Conservation (phyloP, 2,888 invertebrate genomes). For the Agapostemon virescens region DNA sequence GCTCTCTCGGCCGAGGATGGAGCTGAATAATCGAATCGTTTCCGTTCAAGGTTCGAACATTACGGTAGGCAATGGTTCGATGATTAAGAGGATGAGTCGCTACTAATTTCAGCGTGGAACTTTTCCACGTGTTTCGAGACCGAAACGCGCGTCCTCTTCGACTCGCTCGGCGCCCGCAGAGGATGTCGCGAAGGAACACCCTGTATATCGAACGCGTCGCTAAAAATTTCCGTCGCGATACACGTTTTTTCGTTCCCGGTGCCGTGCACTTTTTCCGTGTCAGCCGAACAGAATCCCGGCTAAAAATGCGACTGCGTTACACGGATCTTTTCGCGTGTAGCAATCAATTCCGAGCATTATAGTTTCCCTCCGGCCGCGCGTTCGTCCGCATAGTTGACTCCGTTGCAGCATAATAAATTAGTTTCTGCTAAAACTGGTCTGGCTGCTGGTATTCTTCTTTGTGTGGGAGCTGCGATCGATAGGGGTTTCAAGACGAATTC, state of each 20-base stretch:
- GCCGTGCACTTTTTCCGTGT: background rate
- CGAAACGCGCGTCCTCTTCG: background rate
- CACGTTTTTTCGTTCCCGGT: background rate
- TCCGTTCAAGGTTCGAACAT: conserved; percentile 22
- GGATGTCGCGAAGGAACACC: background rate
- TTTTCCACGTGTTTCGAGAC: background rate
- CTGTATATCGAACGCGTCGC: background rate
- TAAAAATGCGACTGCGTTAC: background rate
- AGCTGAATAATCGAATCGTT: conserved; percentile 37
- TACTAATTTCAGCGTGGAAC: background rate
- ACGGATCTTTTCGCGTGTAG: background rate
- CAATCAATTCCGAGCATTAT: background rate
- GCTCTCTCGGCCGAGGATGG: conserved; percentile 20
- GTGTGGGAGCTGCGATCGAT: background rate
- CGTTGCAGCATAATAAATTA: background rate
- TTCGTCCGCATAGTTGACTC: background rate
- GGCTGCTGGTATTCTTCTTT: background rate
- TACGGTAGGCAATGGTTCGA: conserved; percentile 43
- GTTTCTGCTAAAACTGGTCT: background rate
- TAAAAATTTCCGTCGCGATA: too few relatives aligned
- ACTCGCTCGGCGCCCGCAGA: too few relatives aligned
- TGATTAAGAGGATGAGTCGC: conserved; percentile 55
- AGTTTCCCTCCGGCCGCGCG: too few relatives aligned
- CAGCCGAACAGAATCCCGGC: background rate
- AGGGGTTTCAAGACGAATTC: background rate